Evolutionary conservation across 2,113 vertebrate species (phyloP), one percentile per base, ranked within the genome.

Genomic region (Aspiorhynchus laticeps): DNA sequence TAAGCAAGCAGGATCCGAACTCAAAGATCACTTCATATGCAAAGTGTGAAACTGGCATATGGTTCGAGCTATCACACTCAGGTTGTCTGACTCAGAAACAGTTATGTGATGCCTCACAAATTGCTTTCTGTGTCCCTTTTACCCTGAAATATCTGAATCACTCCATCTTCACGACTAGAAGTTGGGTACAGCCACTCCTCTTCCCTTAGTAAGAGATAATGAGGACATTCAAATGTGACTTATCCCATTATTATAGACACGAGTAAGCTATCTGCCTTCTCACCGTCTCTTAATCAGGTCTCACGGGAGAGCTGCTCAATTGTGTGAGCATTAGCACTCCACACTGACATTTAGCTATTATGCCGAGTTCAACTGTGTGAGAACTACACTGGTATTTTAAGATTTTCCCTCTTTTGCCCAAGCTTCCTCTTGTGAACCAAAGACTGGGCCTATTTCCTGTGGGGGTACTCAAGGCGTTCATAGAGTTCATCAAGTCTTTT

Each of bases 231-330:
- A 82, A 88, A 79, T 41, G 31, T 48, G 84, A 78, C 67, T 71
- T 75, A 81, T 26, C 28, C 31, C 4, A 36, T 67, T 74, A 81
- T 85, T 65, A 85, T 81, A 28, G 26, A 26, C 80, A 79, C 5
- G 38, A 73, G 81, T 28, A 87, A 48, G 80, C 48, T 76, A 56
- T 80, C 8, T 80, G 71, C 56, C 51, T 36, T 77, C 87, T 80
- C 87, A 87, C 85, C 88, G 75, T 88, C 88, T 85, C 84, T 89
- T 92, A 91, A 93, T 93, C 91, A 92, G 88, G 87, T 91, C 92
- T 88, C 90, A 5, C 0, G 84, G 76, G 83, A 86, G 90, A 90
- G 79, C 61, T 80, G 46, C 41, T 85, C 67, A 59, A 86, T 83
- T 88, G 74, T 83, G 73, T 67, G 48, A 56, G 75, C 82, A 87